Evolutionary conservation across 2,113 vertebrate genomes (phyloP).

Genomic region (Odontophorus gujanensis): DNA sequence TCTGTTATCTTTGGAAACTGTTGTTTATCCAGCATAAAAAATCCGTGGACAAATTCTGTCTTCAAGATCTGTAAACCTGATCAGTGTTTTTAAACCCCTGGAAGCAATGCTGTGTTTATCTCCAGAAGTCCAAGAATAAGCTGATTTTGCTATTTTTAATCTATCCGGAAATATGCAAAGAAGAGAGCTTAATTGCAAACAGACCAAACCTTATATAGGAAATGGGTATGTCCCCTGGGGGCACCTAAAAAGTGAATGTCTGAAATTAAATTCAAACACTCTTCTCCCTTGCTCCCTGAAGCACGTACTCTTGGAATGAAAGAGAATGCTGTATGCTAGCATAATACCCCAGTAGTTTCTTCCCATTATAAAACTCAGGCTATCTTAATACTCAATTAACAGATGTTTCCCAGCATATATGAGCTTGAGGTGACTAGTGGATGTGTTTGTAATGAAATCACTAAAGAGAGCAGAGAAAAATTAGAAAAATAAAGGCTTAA

Average conservation of each 20-base stretch:
- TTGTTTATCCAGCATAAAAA: constrained; percentile 55
- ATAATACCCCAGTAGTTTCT: constrained; percentile 55
- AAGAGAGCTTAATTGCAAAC: constrained; percentile 81
- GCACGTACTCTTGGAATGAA: constrained; percentile 51
- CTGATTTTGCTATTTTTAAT: constrained; percentile 83
- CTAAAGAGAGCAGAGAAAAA: constrained; percentile 30
- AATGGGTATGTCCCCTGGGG: constrained; percentile 70
- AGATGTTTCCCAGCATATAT: constrained; percentile 52
- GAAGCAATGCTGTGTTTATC: constrained; percentile 79
- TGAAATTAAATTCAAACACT: constrained; percentile 73
- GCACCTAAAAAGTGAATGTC: constrained; percentile 77
- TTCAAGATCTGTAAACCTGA: constrained; percentile 52
- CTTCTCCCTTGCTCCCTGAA: constrained; percentile 56
- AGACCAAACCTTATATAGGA: constrained; percentile 82
- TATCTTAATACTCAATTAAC: constrained; percentile 53
- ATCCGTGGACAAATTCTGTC: constrained; percentile 6
- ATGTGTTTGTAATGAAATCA: constrained; percentile 16
- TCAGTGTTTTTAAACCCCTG: constrained; percentile 69
- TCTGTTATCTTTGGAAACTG: constrained; percentile 17
- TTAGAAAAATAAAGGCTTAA: neutral
- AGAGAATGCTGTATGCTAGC: constrained; percentile 42
- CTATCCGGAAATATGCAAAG: constrained; percentile 80
- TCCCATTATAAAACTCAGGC: constrained; percentile 11
- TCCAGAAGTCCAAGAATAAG: constrained; percentile 77
- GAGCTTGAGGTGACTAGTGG: constrained; percentile 23